phyloP scores from a whole-genome alignment of 2,888 invertebrate species.

The Netelia melanura region DNA sequence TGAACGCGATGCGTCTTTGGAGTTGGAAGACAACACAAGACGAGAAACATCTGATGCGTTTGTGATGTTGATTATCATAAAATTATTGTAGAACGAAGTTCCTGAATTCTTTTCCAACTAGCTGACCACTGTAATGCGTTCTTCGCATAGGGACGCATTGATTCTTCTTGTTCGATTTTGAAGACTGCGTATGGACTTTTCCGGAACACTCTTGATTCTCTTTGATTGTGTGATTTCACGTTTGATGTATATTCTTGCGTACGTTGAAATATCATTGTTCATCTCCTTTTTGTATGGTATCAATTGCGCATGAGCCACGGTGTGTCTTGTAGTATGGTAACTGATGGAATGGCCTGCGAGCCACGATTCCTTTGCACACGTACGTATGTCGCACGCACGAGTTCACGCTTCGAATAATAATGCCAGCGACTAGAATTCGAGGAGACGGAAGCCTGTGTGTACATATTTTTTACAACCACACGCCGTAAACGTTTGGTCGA shows the following conservation, averaged over 20 bases:
- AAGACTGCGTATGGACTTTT: not conserved
- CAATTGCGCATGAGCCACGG: constrained; percentile 12
- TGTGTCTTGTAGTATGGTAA: constrained; percentile 3
- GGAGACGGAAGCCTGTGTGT: constrained; percentile 17
- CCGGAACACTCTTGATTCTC: constrained; percentile 67
- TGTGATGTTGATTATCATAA: not conserved
- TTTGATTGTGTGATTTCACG: not conserved
- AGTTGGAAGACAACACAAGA: not conserved
- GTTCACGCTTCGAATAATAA: constrained; percentile 51
- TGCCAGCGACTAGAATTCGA: constrained; percentile 30
- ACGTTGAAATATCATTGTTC: not conserved
- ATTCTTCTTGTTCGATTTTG: not conserved
- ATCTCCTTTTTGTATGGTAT: not conserved
- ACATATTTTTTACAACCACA: constrained; percentile 35
- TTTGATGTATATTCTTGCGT: not conserved
- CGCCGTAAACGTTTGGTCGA: constrained; percentile 27
- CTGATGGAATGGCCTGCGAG: constrained; percentile 10
- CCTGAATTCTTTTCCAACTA: constrained; percentile 73
- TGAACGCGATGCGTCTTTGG: not conserved
- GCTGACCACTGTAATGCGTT: constrained; percentile 70
- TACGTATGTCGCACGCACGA: constrained; percentile 73
- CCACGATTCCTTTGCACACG: constrained; percentile 38
- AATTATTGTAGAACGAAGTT: constrained; percentile 23
- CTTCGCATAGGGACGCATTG: not conserved
- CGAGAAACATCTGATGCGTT: not conserved